These are phyloP conservation scores for Halyomorpha halys DNA, from an alignment of 1,140 invertebrate genomes.

Conservation along the genomic window DNA sequence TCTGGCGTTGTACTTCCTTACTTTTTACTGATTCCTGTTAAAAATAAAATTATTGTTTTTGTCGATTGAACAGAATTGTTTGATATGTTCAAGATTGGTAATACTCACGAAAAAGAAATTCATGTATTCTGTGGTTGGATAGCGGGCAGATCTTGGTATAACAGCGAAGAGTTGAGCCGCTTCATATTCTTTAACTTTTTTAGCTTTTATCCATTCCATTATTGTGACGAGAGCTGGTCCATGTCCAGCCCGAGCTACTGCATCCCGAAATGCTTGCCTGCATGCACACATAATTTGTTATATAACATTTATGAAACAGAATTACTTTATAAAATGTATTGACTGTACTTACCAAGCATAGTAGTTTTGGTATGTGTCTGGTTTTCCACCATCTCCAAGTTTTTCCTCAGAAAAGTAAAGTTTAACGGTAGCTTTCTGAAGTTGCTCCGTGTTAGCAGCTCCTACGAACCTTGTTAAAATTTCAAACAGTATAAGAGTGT, in stretches of 20 bases:
- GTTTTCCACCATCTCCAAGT: constrained; percentile 21
- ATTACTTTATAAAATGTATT: neutral
- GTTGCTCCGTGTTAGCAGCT: constrained; percentile 46
- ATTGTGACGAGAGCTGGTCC: constrained; percentile 50
- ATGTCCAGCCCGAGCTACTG: constrained; percentile 50
- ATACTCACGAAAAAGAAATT: constrained; percentile 42
- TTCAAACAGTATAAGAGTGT: constrained; percentile 49
- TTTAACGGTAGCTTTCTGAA: constrained; percentile 38
- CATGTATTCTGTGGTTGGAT: constrained; percentile 51
- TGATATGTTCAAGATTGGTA: constrained; percentile 22
- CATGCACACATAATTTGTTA: neutral
- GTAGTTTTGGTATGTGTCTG: constrained; percentile 26
- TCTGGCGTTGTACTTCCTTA: constrained; percentile 39
- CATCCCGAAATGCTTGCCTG: constrained; percentile 47
- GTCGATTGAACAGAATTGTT: neutral
- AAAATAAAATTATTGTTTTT: neutral
- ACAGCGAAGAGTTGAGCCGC: constrained; percentile 43
- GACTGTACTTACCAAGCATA: constrained; percentile 29
- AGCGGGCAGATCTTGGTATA: constrained; percentile 41
- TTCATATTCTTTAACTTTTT: constrained; percentile 42
- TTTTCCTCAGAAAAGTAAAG: constrained; percentile 38
- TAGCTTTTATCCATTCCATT: constrained; percentile 44
- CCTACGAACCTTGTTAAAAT: constrained; percentile 46
- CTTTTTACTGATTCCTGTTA: constrained; percentile 39
- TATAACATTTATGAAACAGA: neutral